These are phyloP conservation scores for Megaceryle torquata DNA, from an alignment of 2,113 vertebrate genomes.

Conservation along the genomic window DNA sequence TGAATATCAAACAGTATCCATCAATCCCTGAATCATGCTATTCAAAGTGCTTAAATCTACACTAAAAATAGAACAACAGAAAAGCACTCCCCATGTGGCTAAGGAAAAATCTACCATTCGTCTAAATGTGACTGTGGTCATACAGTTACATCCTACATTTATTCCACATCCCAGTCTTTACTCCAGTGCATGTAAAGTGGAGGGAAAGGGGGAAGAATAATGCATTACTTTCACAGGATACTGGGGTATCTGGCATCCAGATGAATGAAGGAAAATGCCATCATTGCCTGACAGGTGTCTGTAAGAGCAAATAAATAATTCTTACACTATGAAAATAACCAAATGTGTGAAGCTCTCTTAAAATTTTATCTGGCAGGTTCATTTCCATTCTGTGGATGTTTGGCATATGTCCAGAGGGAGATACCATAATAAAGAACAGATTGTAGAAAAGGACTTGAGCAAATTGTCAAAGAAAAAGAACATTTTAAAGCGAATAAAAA, in stretches of 20 bases:
- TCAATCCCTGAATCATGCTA: constrained; percentile 82
- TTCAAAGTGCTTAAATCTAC: constrained; percentile 80
- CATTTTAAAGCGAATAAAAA: constrained; percentile 59
- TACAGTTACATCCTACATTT: constrained; percentile 55
- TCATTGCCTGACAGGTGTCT: constrained; percentile 59
- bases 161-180: constrained; percentile 60
- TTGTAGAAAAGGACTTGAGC: constrained; percentile 54
- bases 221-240: constrained; percentile 49
- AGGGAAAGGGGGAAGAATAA: background rate
- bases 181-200: background rate
- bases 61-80: constrained; percentile 71
- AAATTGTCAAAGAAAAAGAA: constrained; percentile 57
- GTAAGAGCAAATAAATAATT: constrained; percentile 57
- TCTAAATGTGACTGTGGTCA: constrained; percentile 55
- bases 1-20: constrained; percentile 76
- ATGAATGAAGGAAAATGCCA: constrained; percentile 48
- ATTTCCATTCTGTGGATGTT: constrained; percentile 60
- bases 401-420: constrained; percentile 52
- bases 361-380: constrained; percentile 62
- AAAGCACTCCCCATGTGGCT: constrained; percentile 61
- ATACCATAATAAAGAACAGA: constrained; percentile 38
- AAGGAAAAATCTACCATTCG: constrained; percentile 57
- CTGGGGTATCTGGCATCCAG: constrained; percentile 48
- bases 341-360: constrained; percentile 61
- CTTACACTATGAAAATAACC: constrained; percentile 50